Conservation (phyloP, 2,113 vertebrate genomes). For the Nibea coibor region DNA sequence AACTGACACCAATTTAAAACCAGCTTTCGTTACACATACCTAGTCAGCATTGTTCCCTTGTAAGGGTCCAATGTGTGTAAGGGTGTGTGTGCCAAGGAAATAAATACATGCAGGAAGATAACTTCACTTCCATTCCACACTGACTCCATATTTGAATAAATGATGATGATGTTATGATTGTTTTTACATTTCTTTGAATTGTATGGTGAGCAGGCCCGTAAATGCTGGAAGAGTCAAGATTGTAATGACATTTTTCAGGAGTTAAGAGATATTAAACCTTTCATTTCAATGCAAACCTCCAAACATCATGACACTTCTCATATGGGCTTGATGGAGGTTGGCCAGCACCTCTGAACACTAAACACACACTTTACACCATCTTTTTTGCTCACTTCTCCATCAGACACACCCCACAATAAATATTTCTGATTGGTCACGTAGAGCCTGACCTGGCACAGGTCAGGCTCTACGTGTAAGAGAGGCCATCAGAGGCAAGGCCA, state of each 20-base stretch:
- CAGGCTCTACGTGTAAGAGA: not conserved
- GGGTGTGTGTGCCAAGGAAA: too few species aligned
- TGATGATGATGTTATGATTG: not conserved
- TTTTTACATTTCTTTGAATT: not conserved
- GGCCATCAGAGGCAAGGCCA: slow-evolving; percentile 15
- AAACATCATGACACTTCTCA: not conserved
- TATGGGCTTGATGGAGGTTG: not conserved
- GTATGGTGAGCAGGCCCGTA: not conserved
- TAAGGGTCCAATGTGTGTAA: too few species aligned
- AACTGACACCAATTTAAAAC: too few species aligned
- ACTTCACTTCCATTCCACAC: not conserved
- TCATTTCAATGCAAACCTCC: not conserved
- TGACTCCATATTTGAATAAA: not conserved
- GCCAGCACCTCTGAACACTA: not conserved
- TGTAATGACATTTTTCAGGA: not conserved
- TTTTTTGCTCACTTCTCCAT: not conserved
- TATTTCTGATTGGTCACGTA: not conserved
- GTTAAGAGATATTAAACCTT: not conserved
- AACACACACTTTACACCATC: not conserved
- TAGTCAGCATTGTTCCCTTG: not conserved
- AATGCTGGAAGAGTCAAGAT: not conserved
- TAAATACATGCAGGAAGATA: too few species aligned
- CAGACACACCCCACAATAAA: not conserved
- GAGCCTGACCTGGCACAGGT: not conserved
- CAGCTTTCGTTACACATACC: not conserved